Base-by-base conservation (phyloP, 2,797 vertebrate species). In the Lacerta agilis region DNA sequence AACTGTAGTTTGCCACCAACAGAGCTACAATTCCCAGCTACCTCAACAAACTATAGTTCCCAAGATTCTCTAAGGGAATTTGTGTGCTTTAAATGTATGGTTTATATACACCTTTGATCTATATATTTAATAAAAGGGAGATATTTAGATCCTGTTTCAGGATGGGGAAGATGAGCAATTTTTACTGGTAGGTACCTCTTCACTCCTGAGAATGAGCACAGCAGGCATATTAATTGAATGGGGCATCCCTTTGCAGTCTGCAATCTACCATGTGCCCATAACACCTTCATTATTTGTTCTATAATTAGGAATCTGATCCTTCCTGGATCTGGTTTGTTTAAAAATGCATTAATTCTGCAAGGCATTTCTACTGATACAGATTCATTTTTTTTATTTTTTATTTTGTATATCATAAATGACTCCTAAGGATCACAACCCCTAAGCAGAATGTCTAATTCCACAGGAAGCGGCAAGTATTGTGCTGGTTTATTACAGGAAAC, bases 301-400 rank as follows among this genome's bases (percentile, higher is more conserved):
- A 79, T 94, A 94, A 93, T 93, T 91, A 92, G 90, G 78, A 91
- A 90, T 94, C 93, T 94, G 94, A 92, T 92, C 88, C 86, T 87
- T 71, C 41, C 75, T 79, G 8, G 92, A 86, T 94, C 94, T 94
- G 79, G 85, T 94, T 87, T 92, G 91, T 92, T 92, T 6, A 64
- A 92, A 92, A 94, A 78, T 49, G 77, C 87, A 78, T 89, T 91
- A 90, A 49, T 88, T 85, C 78, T 91, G 79, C 66, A 75, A 91
- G 82, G 71, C 79, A 87, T 93, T 94, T 87, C 77, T 92, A 87
- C 89, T 87, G 92, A 86, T 94, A 91, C 92, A 94, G 90, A 95
- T 93, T 93, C 92, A 90, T 94, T 90, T 41, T 94, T 90, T 86
- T 94, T 88, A 86, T 77, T 90, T 94, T 90, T 41, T 94, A 90